phyloP scores from a whole-genome alignment of 2,113 vertebrate species.

The Castor canadensis region DNA sequence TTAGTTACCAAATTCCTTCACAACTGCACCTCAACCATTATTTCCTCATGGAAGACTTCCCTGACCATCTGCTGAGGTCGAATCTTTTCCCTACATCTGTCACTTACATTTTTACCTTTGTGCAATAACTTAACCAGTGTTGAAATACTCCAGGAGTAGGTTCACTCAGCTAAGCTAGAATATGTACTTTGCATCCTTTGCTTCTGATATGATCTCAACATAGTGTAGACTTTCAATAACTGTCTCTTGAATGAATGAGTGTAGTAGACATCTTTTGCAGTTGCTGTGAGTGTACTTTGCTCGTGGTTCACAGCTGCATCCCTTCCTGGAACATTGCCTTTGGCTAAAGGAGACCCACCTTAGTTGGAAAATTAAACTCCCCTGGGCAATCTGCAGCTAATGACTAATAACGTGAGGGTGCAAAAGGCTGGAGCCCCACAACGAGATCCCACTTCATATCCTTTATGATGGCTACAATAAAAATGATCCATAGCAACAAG shows the following conservation, averaged over 20 bases:
- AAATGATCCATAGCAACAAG: background rate
- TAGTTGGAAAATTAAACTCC: background rate
- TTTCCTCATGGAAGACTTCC: background rate
- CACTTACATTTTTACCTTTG: background rate
- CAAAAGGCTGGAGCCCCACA: background rate
- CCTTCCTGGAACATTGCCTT: background rate
- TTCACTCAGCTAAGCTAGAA: background rate
- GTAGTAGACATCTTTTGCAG: background rate
- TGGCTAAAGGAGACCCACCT: background rate
- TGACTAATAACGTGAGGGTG: background rate
- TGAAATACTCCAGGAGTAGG: background rate
- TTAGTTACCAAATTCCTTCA: background rate
- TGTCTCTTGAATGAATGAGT: background rate
- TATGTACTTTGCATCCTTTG: background rate
- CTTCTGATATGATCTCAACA: background rate
- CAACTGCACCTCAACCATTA: background rate
- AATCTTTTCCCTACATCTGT: background rate
- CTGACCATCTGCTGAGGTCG: background rate
- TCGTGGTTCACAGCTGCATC: background rate
- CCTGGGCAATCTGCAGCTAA: background rate
- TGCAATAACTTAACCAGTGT: background rate
- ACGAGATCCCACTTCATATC: background rate
- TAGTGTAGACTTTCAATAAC: background rate
- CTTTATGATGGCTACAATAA: background rate
- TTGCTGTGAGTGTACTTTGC: background rate